Evolutionary conservation across 2,113 vertebrate species (phyloP).

Genomic region (Chaetura pelagica): DNA sequence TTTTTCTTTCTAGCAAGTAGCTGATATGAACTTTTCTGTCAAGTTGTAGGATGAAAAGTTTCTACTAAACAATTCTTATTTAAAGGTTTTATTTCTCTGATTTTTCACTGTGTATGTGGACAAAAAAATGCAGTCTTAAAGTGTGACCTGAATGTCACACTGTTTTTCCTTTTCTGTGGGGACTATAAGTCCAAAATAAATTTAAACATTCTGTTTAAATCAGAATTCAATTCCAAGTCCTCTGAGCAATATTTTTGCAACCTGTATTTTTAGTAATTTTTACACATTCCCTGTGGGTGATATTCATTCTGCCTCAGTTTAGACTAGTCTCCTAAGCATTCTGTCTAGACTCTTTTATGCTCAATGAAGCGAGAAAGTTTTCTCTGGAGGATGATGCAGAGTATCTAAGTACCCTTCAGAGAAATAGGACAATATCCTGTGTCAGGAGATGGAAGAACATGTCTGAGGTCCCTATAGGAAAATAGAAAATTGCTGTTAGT

Average conservation of each 20-base stretch:
- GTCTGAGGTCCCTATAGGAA: not conserved
- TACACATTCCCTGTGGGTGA: not conserved
- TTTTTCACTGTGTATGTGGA: not conserved
- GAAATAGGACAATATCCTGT: not conserved
- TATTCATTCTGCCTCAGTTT: slow-evolving; percentile 18
- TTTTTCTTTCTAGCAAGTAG: not conserved
- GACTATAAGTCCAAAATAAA: not conserved
- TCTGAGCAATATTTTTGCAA: not conserved
- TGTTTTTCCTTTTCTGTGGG: not conserved
- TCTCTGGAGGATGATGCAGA: not conserved
- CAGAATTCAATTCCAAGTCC: not conserved
- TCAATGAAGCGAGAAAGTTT: not conserved
- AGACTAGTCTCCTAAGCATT: not conserved
- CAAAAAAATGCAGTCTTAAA: not conserved
- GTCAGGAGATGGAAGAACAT: not conserved
- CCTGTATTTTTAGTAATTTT: not conserved
- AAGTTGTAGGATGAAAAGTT: not conserved
- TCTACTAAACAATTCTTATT: not conserved
- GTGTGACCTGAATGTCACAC: not conserved
- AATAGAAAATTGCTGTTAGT: not conserved
- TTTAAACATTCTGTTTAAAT: not conserved
- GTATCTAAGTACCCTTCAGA: not conserved
- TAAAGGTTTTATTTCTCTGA: not conserved
- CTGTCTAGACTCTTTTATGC: not conserved
- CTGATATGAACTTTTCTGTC: not conserved